Evolutionary conservation across 2,113 vertebrate genomes (phyloP).

Genomic region (Petaurus breviceps): DNA sequence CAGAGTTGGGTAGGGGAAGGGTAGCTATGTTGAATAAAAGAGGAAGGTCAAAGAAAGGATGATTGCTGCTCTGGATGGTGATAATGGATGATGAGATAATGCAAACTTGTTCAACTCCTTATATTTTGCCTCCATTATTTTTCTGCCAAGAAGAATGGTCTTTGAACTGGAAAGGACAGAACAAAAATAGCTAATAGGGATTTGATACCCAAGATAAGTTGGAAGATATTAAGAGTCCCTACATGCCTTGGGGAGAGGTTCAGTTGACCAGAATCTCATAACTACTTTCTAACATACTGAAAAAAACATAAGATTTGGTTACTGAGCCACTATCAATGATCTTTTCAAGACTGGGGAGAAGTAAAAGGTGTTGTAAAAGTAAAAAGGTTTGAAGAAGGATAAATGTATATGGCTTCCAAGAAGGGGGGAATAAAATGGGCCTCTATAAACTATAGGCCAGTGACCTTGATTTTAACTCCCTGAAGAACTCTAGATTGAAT

Average conservation of each 20-base stretch:
- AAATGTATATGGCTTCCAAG: neutral
- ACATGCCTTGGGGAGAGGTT: neutral
- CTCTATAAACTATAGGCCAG: neutral
- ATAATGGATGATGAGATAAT: neutral
- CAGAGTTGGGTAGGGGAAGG: no score
- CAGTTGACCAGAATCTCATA: neutral
- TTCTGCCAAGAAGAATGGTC: neutral
- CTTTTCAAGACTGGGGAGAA: neutral
- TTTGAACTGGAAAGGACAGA: neutral
- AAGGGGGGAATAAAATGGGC: neutral
- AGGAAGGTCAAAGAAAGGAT: neutral
- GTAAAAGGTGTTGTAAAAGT: no score
- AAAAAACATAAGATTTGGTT: neutral
- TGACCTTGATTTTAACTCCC: neutral
- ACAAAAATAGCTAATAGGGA: neutral
- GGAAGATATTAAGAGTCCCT: neutral
- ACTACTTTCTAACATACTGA: neutral
- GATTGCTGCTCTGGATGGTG: neutral
- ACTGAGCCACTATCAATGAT: neutral
- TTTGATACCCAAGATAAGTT: neutral
- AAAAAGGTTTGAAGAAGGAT: neutral
- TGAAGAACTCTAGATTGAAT: neutral
- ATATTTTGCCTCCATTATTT: neutral
- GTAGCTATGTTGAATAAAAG: no score
- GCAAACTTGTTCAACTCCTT: neutral